Base-by-base conservation (phyloP, 1,140 invertebrate genomes). In the Listronotus oregonensis region DNA sequence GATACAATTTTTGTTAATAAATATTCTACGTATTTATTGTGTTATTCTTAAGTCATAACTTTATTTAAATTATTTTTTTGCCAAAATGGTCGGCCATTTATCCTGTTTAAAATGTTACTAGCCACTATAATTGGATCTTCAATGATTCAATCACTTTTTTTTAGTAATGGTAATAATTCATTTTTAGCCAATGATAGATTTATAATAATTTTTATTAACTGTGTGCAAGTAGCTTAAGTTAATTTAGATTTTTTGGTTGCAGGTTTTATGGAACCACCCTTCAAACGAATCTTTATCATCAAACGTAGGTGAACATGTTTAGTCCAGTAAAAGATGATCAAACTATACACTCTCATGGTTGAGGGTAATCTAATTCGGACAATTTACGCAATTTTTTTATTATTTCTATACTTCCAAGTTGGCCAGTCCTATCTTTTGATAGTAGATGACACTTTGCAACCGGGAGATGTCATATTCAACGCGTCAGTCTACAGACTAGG, bases 401-500 rank as follows among this genome's bases (percentile, higher is more conserved):
- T 71, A 68, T 69, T 64, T 42, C 63, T 66, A 44, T 67, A 49
- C 49, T 56, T 66, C 31, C 47, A 42, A 42, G 14, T 37, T 10
- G 39, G 54, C 6, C 32, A 42, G 11, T 27, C 79, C 39, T 93
- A 92, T 75, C 79, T 93, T 74, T 79, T 93, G 72, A 83, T 91
- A 61, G 84, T 92, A 62, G 82, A 92, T 46, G 87, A 91, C 77
- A 82, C 85, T 44, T 81, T 86, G 47, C 83, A 83, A 3, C 82
- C 88, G 0, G 90, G 90, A 7, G 82, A 86, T 39, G 77, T 87
- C n/a, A 84, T 93, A 43, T 90, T 93, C 78, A 89, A 93, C 79
- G 88, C 90, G 8, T 90, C 89, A 4, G 87, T 92, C n/a, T 89
- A 90, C 51, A 86, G 88, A 63, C 80, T 91, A 12, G 88, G 88